Percentiles rank a stretch among this genome's conserved stretches.
These are phyloP conservation scores for Hypotaenidia okinawae DNA, from an alignment of 2,797 vertebrate species.

Conservation along the genomic window DNA sequence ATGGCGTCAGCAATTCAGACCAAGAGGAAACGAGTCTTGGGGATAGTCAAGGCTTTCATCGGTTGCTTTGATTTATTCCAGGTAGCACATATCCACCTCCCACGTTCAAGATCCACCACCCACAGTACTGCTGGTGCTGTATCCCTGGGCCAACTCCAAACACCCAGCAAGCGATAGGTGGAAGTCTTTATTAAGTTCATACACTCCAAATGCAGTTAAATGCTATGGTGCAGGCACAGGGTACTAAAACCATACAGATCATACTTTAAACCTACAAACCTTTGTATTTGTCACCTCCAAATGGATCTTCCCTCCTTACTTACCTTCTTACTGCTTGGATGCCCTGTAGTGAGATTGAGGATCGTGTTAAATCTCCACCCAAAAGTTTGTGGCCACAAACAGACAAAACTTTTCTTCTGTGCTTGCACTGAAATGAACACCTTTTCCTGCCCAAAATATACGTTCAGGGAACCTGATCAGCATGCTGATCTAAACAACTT, in stretches of 20 bases:
- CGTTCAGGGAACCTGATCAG: neutral
- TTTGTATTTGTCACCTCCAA: neutral
- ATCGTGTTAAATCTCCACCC: neutral
- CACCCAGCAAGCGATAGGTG: neutral
- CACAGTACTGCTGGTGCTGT: neutral
- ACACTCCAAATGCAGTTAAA: neutral
- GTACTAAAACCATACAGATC: neutral
- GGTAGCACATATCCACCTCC: neutral
- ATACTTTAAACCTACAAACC: neutral
- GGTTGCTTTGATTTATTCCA: neutral
- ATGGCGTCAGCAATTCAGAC: neutral
- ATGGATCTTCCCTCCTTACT: neutral
- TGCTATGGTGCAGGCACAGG: fast-evolving
- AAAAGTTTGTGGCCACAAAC: neutral
- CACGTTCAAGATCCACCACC: fast-evolving
- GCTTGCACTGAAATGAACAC: neutral
- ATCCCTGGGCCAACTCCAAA: neutral
- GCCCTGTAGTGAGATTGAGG: no score
- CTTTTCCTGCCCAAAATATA: neutral
- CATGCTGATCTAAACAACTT: neutral
- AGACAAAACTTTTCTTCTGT: neutral
- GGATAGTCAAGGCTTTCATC: neutral
- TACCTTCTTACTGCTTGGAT: neutral
- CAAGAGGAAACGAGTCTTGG: neutral
- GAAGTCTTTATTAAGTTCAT: neutral